Percentiles rank a stretch among this genome's conserved stretches.
phyloP scores from a whole-genome alignment of 2,113 vertebrate species.

The Fregetta grallaria region DNA sequence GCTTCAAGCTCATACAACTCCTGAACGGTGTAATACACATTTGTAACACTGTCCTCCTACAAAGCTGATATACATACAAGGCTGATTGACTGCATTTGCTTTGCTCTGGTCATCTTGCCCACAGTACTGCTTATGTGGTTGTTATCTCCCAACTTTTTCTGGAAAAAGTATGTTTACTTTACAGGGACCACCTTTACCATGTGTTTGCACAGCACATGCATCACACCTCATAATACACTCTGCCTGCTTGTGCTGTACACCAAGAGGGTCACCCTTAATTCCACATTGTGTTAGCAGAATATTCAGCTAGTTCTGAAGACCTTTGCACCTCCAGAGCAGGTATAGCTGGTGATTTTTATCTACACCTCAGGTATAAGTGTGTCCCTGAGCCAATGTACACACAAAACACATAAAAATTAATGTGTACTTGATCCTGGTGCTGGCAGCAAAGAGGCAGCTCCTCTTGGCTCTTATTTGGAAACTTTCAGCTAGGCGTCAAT shows the following conservation, averaged over 20 bases:
- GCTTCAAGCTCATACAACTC: neutral
- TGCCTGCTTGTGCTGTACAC: neutral
- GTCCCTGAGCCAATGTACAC: constrained; percentile 22
- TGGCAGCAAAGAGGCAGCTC: constrained; percentile 9
- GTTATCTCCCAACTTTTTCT: neutral
- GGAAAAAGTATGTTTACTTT: neutral
- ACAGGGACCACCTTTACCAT: neutral
- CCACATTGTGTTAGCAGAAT: neutral
- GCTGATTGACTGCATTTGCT: neutral
- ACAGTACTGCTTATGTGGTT: neutral
- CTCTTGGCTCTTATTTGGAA: constrained; percentile 44
- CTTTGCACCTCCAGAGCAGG: constrained; percentile 17
- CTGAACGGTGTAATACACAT: neutral
- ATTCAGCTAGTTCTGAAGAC: constrained; percentile 5
- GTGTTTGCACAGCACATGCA: neutral
- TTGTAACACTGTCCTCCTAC: neutral
- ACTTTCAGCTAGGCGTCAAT: constrained; percentile 13
- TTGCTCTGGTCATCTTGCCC: neutral
- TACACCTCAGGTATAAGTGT: constrained; percentile 1
- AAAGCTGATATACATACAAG: neutral
- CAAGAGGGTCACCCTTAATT: neutral
- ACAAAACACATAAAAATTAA: constrained; percentile 52
- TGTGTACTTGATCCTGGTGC: constrained; percentile 10
- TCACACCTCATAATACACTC: neutral
- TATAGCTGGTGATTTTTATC: constrained; percentile 19